Base-by-base conservation (phyloP, 2,888 invertebrate species). In the Agrochola lota region DNA sequence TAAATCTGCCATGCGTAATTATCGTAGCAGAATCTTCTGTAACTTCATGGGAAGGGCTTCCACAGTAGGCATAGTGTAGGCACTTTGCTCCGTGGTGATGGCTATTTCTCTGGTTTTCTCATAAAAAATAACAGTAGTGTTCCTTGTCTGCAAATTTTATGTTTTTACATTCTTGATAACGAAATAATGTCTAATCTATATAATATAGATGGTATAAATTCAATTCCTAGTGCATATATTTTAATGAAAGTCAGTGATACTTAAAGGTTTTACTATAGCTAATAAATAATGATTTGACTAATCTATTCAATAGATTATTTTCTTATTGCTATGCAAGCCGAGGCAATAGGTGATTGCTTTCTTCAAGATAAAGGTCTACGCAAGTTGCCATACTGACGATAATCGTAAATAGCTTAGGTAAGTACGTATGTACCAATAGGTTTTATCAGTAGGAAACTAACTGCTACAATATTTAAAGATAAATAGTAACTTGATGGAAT, bases 191-290 rank as follows among this genome's bases (percentile, higher is more conserved):
- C 15, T 78, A 62, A 80, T 75, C 67, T 63, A 40, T 17, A 5
- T 72, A 68, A 82, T 85, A 83, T 77, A 66, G 80, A 70, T 78
- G 80, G 83, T 67, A 71, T 74, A 74, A 55, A 63, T 71, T 67
- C 1, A 60, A 72, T 66, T 26, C 30, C 26, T 17, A 68, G 55
- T 57, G 11, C 0, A 0, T 17, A 7, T 40, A 40, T 40, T 68
- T 49, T 59, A 26, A 26, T 1, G 26, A 35, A 74, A 63, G 30
- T 68, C 9, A 67, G 7, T n/a, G 74, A 81, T 78, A n/a, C n/a
- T n/a, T n/a, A 78, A 74, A 71, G 62, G 52, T 46, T 73, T 70
- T 40, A 57, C 1, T 12, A 0, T 5, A n/a, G 23, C 20, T 52
- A 49, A 5, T 67, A 67, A 30, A 15, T 52, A 23, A 23, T 3